Conservation (phyloP, 2,797 vertebrate genomes). For the Anas flavirostris region DNA sequence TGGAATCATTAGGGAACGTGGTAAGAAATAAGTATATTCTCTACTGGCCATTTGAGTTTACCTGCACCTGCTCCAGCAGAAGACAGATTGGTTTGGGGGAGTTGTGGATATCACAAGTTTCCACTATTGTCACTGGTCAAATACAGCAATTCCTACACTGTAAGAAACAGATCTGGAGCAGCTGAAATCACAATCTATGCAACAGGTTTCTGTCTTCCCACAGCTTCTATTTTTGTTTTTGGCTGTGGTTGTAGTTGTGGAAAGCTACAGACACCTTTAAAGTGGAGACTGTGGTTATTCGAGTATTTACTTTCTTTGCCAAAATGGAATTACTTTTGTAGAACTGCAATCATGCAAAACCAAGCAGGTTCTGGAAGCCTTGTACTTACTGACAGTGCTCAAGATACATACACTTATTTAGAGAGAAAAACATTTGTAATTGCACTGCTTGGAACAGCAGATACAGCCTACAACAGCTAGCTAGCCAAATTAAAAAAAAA, state of each 20-base stretch:
- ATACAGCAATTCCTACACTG: neutral
- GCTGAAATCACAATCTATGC: neutral
- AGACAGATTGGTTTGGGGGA: neutral
- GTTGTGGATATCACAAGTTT: neutral
- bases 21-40: neutral
- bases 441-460: neutral
- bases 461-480: neutral
- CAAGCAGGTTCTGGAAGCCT: neutral
- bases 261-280: neutral
- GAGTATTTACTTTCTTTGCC: neutral
- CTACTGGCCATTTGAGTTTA: neutral
- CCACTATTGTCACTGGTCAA: neutral
- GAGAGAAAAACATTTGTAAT: neutral
- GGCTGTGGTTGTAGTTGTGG: neutral
- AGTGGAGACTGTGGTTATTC: neutral
- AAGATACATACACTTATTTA: rapidly evolving
- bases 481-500: neutral
- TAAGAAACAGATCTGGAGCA: neutral
- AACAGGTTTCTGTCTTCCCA: neutral
- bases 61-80: neutral
- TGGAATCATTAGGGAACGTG: rapidly evolving
- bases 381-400: neutral
- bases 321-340: neutral
- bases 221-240: neutral
- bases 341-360: neutral